Base-by-base conservation (phyloP, 2,888 invertebrate genomes). In the Chrysolina americana region DNA sequence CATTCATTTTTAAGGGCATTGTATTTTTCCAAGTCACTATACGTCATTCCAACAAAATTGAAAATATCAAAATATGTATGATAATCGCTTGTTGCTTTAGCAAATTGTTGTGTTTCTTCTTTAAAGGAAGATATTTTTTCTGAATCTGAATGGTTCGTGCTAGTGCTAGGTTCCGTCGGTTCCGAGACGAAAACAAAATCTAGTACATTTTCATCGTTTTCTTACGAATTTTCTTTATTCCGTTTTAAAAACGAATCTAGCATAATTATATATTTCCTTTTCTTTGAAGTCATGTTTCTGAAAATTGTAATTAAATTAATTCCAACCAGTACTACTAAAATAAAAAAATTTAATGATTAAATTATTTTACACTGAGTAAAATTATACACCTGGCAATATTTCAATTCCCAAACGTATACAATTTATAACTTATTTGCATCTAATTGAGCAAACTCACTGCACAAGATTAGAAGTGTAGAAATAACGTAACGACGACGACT, bases 21-120 rank as follows among this genome's bases (percentile, higher is more conserved):
- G 19, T 50, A 50, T 19, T 50, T 50, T 10, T 50, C 50, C 44
- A 44, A 44, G 44, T 44, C 44, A 44, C 44, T 44, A 15, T 44
- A 44, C 44, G 44, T 44, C 44, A 44, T 44, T 44, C 44, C 44
- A 44, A 44, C 44, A 44, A 44, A 44, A 44, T 44, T 44, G 44
- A 44, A 44, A 44, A 44, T 44, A 44, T 44, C 44, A 44, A 44
- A 44, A 44, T 44, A 44, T 44, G 44, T 44, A 44, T 44, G 44
- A 44, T 44, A 44, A 44, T 44, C 44, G 44, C 44, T 44, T 44
- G 44, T 44, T 44, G 44, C 44, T 44, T 44, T 44, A 44, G 44
- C 44, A 44, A 44, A 44, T 44, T 44, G 44, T 44, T 44, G 15
- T 44, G 44, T 44, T 44, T 44, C 44, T 44, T 15, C 44, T 44